These are phyloP conservation scores for Pachyuromys duprasi DNA, from an alignment of 2,797 vertebrate species.

Conservation along the genomic window DNA sequence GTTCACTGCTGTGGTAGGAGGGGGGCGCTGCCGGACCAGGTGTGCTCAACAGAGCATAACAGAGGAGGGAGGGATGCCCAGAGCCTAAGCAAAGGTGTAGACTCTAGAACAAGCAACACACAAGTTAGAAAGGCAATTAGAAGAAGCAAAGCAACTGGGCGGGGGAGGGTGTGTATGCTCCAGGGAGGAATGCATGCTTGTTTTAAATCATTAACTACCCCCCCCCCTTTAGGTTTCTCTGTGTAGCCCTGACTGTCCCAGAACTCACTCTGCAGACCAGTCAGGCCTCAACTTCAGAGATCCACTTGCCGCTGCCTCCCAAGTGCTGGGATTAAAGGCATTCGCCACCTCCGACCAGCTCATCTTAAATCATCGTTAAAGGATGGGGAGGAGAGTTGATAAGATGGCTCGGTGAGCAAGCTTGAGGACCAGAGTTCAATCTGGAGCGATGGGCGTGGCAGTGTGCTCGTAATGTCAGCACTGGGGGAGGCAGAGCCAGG, in stretches of 20 bases:
- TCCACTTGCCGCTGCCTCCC: neutral
- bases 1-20: neutral
- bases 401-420: neutral
- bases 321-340: neutral
- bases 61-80: accelerated
- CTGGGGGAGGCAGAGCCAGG: neutral
- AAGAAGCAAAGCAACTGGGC: neutral
- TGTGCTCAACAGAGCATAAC: neutral
- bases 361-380: neutral
- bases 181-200: neutral
- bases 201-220: neutral
- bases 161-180: neutral
- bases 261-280: neutral
- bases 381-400: neutral
- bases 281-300: neutral
- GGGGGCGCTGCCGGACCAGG: neutral
- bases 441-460: neutral
- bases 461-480: neutral
- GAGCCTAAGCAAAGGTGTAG: neutral
- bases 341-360: neutral
- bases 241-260: neutral
- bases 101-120: neutral
- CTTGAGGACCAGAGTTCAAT: neutral
- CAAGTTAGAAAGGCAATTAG: neutral
- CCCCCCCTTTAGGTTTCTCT: neutral